Evolutionary conservation across 2,113 vertebrate genomes (phyloP).

Genomic region (Carassius auratus): DNA sequence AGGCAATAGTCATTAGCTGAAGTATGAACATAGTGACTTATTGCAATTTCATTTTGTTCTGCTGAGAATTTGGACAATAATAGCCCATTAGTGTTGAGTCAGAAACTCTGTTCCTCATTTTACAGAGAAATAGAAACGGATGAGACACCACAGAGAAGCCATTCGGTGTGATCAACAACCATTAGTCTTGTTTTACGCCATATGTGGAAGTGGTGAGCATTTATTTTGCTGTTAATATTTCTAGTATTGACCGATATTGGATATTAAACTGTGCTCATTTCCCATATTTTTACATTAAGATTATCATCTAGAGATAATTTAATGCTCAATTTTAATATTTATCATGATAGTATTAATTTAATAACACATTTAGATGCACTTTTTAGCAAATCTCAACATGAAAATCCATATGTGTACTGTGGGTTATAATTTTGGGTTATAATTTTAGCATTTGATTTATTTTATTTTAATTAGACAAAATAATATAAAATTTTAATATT

Average conservation of each 20-base stretch:
- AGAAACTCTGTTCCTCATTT: constrained; percentile 17
- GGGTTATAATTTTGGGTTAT: background rate
- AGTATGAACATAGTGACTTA: constrained; percentile 38
- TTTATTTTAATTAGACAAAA: background rate
- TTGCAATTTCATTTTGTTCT: constrained; percentile 37
- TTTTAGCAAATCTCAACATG: background rate
- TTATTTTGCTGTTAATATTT: background rate
- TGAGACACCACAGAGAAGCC: background rate
- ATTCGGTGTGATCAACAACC: background rate
- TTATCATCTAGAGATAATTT: background rate
- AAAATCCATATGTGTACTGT: background rate
- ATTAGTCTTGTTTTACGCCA: background rate
- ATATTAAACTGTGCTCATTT: background rate
- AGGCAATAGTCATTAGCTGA: constrained; percentile 45
- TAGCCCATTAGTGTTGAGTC: constrained; percentile 46
- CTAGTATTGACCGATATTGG: background rate
- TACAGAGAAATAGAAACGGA: constrained; percentile 10
- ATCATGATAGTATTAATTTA: background rate
- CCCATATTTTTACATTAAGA: background rate
- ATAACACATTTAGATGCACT: no score
- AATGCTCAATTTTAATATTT: background rate
- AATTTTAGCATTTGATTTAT: background rate
- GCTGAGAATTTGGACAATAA: constrained; percentile 47
- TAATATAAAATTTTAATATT: background rate
- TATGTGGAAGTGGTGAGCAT: background rate